Evolutionary conservation across 1,140 invertebrate species (phyloP), one percentile per base, ranked within the genome.

Genomic region (Notospermus geniculatus): DNA sequence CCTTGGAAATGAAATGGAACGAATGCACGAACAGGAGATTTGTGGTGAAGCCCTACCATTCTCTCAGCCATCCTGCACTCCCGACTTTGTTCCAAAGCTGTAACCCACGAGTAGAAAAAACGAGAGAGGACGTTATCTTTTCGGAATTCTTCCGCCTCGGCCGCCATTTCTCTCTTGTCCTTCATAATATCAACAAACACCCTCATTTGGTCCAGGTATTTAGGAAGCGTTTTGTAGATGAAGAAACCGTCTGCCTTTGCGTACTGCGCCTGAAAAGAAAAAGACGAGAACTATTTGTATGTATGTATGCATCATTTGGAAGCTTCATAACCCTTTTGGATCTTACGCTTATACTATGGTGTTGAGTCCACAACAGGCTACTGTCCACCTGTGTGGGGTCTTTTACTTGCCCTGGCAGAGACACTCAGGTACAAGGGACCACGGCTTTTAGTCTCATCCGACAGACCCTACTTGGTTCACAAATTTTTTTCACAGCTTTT

Each of bases 121-220:
- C 66, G 45, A 1, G 67, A 65, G 27, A 64, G 45, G 5, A 67
- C 13, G 45, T 72, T 76, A 61, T 74, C 69, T 46, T 71, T 75
- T 54, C 65, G 63, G 50, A 77, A 77, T 43, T 63, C 57, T 25
- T 41, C 2, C n/a, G 66, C 63, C 53, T 70, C 69, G 17, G 68
- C 41, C 5, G 29, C 53, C 60, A 71, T 69, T 39, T 72, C 67
- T 56, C 69, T 59, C 28, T 71, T 68, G 9, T 58, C 67, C 56
- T 73, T 73, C 62, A 65, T 60, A 36, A 74, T 43, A n/a, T 72
- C 57, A 5, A 71, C 73, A 74, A 70, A 74, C 32, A 68, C 32
- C 54, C 64, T 64, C 59, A 71, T 65, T 7, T 60, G 60, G 36
- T 66, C 64, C 22, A 78, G 19, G 59, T 66, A 73, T 23, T 61